Evolutionary conservation across 92 coral and sea anemone species (phyloP), one percentile per base, ranked within the genome.

Genomic region (Palythoa grandiflora): DNA sequence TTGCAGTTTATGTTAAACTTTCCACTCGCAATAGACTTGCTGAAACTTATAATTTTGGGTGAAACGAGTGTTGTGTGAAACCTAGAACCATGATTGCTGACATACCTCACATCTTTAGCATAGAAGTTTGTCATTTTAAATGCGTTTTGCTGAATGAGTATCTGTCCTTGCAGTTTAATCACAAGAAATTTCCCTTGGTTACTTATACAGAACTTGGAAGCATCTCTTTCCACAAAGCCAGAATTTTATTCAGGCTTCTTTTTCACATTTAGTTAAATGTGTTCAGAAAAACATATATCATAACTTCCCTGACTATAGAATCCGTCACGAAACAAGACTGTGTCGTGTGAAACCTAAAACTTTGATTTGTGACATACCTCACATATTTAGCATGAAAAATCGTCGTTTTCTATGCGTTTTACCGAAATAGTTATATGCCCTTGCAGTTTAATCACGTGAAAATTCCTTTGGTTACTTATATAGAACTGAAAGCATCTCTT

Each of bases 71-170:
- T 44, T 44, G 48, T 44, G 48, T 57, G 65, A 13, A 57, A 57
- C 16, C 65, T 57, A 28, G 28, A 28, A 28, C 28, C 0, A 28
- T 57, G 65, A 10, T 57, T 1, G 12, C 17, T 10, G 65, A 57
- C 65, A 77, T 77, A 77, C 81, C 81, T 77, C 44, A 77, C 21
- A 38, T 77, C 65, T 77, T 36, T 77, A 15, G 66, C 81, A 77
- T 77, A 77, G n/a, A 6, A 40, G 1, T n/a, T 48, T 20, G 60
- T 77, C n/a, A 48, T 77, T 48, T 77, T 77, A 11, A 16, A 77
- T 9, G 28, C 17, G 47, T 53, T 54, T 20, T 77, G 19, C 28
- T 77, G 51, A 5, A 77, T 21, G 5, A 77, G 11, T 2, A 77
- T 48, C 5, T 77, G 60, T 10, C 81, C 81, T 16, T 77, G 11